Base-by-base conservation (phyloP, 2,888 invertebrate genomes). In the Platypus cylindrus region DNA sequence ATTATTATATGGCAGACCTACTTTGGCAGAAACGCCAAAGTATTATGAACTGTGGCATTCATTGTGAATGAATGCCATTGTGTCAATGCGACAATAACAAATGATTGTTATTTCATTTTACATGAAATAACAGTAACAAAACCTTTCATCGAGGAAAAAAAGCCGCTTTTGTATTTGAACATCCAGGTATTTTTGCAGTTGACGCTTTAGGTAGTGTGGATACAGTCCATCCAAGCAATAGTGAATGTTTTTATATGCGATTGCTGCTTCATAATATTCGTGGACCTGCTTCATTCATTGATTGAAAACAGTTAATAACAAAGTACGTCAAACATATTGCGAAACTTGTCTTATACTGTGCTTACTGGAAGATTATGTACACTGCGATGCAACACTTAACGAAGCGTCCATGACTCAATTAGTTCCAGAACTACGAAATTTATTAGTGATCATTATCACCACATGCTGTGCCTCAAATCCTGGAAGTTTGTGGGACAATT, bases 221-320 rank as follows among this genome's bases (percentile, higher is more conserved):
- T 18, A 42, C 36, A 7, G 30, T 42, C 8, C 39, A 42, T 31
- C 37, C 42, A 1, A 25, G 26, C 29, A 42, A 37, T 29, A 22
- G 30, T 8, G 51, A 54, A 43, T 53, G 53, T 32, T 55, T 46
- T 40, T 53, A 48, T 46, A 44, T 57, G 36, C 46, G 53, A 5
- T 38, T 57, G 38, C 30, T 56, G 30, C 37, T 56, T 32, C 38
- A 47, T 7, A 45, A 50, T 37, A 50, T 58, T 8, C 49, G 47
- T 30, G 53, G 55, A 3, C 57, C 57, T 40, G 54, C 51, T 27
- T 57, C 54, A 3, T 46, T 40, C 29, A n/a, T n/a, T n/a, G 43
- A 23, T 38, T 60, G 27, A 40, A 55, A 52, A 60, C 56, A 37
- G 53, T 62, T 27, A 44, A 60, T 51, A 56, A 53, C 43, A 17